These are phyloP conservation scores for Ceyx cyanopectus DNA, from an alignment of 2,113 vertebrate genomes.

Conservation along the genomic window DNA sequence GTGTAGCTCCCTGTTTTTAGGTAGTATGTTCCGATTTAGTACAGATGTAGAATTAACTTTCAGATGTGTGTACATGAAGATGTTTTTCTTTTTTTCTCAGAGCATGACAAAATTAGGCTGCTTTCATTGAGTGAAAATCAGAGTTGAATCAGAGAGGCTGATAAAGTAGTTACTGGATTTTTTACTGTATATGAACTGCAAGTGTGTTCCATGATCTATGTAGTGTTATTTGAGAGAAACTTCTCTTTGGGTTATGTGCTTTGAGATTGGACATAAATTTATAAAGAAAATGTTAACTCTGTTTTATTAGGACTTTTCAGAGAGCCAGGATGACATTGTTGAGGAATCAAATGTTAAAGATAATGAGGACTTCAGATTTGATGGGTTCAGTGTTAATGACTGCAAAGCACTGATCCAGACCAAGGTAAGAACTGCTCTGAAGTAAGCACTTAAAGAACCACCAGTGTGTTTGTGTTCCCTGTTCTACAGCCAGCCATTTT, in stretches of 20 bases:
- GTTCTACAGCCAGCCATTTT: not conserved
- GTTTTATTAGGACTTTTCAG: conserved; percentile 22
- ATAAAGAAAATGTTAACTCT: not conserved
- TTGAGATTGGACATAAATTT: not conserved
- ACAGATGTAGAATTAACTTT: not conserved
- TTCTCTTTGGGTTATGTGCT: not conserved
- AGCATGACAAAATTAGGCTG: not conserved
- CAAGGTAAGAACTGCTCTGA: conserved; percentile 59
- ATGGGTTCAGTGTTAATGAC: conserved; percentile 11
- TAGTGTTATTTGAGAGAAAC: not conserved
- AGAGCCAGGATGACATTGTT: not conserved
- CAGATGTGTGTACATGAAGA: not conserved
- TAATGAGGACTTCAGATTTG: not conserved
- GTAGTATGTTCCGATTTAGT: not conserved
- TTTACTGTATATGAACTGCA: not conserved
- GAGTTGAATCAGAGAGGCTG: not conserved
- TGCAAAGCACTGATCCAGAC: conserved; percentile 75
- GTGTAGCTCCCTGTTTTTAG: not conserved
- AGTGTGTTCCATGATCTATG: not conserved
- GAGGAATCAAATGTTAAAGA: conserved; percentile 24
- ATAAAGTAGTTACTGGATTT: not conserved
- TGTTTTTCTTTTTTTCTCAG: not conserved
- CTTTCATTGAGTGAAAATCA: not conserved
- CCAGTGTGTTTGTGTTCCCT: not conserved
- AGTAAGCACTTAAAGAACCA: not conserved